Evolutionary conservation across 2,797 vertebrate species (phyloP).

Genomic region (Leuciscus waleckii): DNA sequence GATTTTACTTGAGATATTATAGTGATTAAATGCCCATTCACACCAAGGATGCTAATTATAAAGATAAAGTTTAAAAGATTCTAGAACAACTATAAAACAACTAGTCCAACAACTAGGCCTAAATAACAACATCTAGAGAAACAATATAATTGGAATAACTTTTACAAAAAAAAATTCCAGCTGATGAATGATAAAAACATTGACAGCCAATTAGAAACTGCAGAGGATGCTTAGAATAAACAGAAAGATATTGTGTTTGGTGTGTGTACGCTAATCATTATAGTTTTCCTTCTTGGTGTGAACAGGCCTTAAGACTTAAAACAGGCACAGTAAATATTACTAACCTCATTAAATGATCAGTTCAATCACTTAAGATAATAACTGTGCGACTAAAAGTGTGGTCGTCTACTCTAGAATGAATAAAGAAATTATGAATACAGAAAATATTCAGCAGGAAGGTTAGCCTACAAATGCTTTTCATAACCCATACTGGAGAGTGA

Average conservation of each 20-base stretch:
- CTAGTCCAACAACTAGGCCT: too few species aligned
- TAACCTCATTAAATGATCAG: not conserved
- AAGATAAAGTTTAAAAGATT: too few species aligned
- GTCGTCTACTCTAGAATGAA: not conserved
- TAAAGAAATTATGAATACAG: not conserved
- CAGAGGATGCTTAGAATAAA: not conserved
- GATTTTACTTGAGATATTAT: slow-evolving; percentile 2
- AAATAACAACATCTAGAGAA: not conserved
- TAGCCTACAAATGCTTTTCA: not conserved
- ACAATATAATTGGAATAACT: not conserved
- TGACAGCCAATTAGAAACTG: not conserved
- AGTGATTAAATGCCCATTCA: not conserved
- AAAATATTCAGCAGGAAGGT: not conserved
- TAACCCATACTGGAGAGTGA: not conserved
- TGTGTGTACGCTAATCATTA: not conserved
- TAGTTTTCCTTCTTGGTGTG: not conserved
- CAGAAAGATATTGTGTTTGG: not conserved
- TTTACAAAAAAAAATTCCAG: not conserved
- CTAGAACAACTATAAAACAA: too few species aligned
- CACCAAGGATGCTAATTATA: too few species aligned
- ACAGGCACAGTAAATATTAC: not conserved
- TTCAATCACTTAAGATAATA: not conserved
- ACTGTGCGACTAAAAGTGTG: not conserved
- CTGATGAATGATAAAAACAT: not conserved
- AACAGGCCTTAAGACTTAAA: not conserved